These are phyloP conservation scores for Drosophila kokeensis DNA, from an alignment of 2,888 invertebrate genomes.

Conservation along the genomic window DNA sequence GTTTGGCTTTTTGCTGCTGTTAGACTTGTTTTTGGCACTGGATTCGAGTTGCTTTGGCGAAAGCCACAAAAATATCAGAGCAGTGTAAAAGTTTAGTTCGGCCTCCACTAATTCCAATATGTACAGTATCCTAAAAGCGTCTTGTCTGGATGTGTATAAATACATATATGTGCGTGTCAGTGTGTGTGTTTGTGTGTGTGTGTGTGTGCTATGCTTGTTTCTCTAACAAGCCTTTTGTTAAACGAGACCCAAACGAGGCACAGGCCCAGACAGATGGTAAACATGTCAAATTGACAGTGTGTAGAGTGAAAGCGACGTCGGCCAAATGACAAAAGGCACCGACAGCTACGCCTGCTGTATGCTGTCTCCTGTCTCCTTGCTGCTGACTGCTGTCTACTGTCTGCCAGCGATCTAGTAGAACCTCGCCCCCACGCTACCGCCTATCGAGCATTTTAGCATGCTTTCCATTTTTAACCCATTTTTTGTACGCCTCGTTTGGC, in stretches of 20 bases:
- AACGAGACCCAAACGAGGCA: conserved; percentile 50
- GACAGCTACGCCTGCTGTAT: conserved; percentile 30
- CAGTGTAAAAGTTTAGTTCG: conserved; percentile 46
- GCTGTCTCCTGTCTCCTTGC: conserved; percentile 14
- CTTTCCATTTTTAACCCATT: conserved; percentile 71
- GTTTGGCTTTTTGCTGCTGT: conserved; percentile 9
- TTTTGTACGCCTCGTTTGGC: conserved; percentile 55
- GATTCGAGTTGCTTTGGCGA: conserved; percentile 19
- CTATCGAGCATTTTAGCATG: conserved; percentile 15
- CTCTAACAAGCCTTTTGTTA: conserved; percentile 70
- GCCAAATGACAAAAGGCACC: conserved; percentile 70
- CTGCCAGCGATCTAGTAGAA: conserved; percentile 10
- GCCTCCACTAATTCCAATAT: conserved; percentile 37
- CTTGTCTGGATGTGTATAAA: conserved; percentile 28
- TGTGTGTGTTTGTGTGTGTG: background rate
- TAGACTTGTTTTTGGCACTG: conserved; percentile 1
- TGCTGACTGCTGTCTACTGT: background rate
- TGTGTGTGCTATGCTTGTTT: conserved; percentile 45
- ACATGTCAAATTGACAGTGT: conserved; percentile 79
- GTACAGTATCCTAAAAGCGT: conserved; percentile 29
- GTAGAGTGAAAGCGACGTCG: conserved; percentile 74
- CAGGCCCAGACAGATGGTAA: conserved; percentile 78
- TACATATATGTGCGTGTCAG: background rate
- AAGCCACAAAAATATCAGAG: conserved; percentile 55
- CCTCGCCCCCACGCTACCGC: conserved; percentile 1